Evolutionary conservation across 2,888 invertebrate species (phyloP).

Genomic region (Pristionchus maxplancki): DNA sequence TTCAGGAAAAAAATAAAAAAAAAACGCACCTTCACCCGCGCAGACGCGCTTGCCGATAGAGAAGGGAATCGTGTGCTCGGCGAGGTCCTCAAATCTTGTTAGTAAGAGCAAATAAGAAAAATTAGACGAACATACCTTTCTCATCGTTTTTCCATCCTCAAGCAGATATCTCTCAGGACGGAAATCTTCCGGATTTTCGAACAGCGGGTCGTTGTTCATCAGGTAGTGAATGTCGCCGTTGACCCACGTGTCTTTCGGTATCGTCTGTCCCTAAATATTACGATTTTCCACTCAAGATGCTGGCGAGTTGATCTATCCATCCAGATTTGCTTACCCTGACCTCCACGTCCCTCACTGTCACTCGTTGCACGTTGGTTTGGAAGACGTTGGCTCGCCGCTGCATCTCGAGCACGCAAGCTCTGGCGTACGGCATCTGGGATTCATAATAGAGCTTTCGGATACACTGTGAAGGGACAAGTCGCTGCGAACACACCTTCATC

Average conservation of each 20-base stretch:
- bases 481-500: not conserved
- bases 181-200: not conserved
- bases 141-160: not conserved
- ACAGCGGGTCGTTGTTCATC: not conserved
- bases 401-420: not conserved
- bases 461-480: not conserved
- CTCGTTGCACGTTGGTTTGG: not conserved
- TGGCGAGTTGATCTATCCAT: not conserved
- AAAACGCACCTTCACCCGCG: not conserved
- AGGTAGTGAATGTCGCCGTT: slow-evolving; percentile 33
- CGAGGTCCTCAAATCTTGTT: slow-evolving; percentile 22
- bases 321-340: not conserved
- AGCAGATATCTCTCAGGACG: slow-evolving; percentile 2
- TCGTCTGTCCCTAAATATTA: not conserved
- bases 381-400: not conserved
- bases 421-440: slow-evolving; percentile 1
- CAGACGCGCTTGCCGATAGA: slow-evolving; percentile 15
- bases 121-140: not conserved
- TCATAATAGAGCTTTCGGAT: not conserved
- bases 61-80: slow-evolving; percentile 29
- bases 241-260: slow-evolving; percentile 19
- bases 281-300: too few species aligned
- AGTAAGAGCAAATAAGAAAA: too few species aligned
- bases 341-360: not conserved
- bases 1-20: too few species aligned